Conservation (phyloP, 2,113 vertebrate genomes). For the Pimephales promelas region DNA sequence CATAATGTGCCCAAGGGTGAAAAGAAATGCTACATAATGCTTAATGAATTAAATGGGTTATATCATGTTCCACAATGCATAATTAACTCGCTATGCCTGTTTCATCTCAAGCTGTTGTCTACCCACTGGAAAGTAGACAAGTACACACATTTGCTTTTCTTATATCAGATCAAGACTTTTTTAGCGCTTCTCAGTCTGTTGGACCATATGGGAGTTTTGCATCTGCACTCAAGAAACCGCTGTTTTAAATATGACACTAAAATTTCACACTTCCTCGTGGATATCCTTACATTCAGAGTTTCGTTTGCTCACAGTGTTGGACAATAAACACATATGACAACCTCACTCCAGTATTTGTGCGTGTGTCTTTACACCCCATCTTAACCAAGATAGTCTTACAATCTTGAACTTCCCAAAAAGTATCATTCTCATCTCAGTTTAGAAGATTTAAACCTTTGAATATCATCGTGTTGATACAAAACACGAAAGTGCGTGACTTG, state of each 20-base stretch:
- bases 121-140: conserved; percentile 29
- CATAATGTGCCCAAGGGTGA: conserved; percentile 54
- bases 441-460: not conserved
- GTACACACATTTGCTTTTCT: conserved; percentile 37
- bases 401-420: too few species aligned
- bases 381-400: not conserved
- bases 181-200: conserved; percentile 36
- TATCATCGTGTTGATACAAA: too few species aligned
- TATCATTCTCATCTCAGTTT: not conserved
- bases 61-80: conserved; percentile 59
- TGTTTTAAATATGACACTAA: conserved; percentile 40
- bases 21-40: conserved; percentile 58
- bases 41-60: conserved; percentile 58
- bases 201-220: conserved; percentile 39
- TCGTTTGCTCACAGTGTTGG: not conserved
- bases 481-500: too few species aligned
- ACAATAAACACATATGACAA: not conserved
- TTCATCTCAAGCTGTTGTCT: conserved; percentile 53
- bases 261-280: conserved; percentile 29
- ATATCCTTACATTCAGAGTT: not conserved
- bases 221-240: conserved; percentile 20
- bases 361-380: not conserved
- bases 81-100: conserved; percentile 57
- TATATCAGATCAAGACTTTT: conserved; percentile 25
- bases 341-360: not conserved